These are phyloP conservation scores for Drosophila nigromelanica DNA, from an alignment of 1,140 invertebrate genomes.

Conservation along the genomic window DNA sequence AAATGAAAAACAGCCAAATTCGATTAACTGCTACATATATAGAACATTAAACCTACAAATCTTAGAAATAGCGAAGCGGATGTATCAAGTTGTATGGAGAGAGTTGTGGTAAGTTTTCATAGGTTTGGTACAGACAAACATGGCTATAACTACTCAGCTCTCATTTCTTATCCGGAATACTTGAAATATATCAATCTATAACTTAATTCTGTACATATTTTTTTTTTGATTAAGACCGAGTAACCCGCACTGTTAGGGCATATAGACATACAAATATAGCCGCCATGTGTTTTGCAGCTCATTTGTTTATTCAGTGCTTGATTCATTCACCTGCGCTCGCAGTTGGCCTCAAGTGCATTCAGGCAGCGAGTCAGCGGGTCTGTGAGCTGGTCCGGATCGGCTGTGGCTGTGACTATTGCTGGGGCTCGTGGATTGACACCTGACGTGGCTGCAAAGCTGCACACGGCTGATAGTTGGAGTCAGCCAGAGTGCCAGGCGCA, in stretches of 20 bases:
- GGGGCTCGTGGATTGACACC: slow-evolving; percentile 65
- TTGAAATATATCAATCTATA: no score
- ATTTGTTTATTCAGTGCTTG: slow-evolving; percentile 69
- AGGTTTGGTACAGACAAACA: no score
- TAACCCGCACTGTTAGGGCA: not conserved
- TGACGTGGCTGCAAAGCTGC: slow-evolving; percentile 56
- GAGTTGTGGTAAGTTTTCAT: no score
- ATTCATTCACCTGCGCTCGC: slow-evolving; percentile 60
- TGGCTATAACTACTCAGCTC: no score
- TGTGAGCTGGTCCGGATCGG: not conserved
- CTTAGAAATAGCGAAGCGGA: no score
- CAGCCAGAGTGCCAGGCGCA: slow-evolving; percentile 4
- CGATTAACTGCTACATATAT: no score
- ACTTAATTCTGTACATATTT: not conserved
- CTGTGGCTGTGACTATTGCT: not conserved
- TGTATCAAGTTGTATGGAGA: no score
- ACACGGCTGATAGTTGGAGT: slow-evolving; percentile 29
- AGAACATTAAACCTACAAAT: no score
- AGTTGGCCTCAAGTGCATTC: slow-evolving; percentile 45
- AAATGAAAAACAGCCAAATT: no score
- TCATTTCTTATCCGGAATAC: no score
- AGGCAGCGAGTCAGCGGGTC: not conserved
- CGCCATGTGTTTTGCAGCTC: slow-evolving; percentile 40
- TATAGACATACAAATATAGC: slow-evolving; percentile 11
- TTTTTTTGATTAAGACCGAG: not conserved